These are phyloP conservation scores for Oncorhynchus clarkii DNA, from an alignment of 2,113 vertebrate genomes.

Conservation along the genomic window DNA sequence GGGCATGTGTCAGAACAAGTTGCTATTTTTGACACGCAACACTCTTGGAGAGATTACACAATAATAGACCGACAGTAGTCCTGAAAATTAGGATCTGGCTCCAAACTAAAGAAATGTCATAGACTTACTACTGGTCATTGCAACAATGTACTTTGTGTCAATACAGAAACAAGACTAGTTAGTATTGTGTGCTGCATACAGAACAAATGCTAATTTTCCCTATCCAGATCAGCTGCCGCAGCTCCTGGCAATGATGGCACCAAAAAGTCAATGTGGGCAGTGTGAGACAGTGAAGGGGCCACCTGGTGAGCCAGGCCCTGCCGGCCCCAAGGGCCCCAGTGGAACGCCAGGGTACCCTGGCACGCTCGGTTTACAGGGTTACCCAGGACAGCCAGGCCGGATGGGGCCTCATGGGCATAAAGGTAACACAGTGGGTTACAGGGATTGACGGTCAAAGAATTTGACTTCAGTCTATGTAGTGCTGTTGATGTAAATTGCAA, in stretches of 20 bases:
- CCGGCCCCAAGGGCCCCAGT: constrained; percentile 33
- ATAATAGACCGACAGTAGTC: too few relatives aligned
- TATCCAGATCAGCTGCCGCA: constrained; percentile 40
- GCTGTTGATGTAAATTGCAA: too few relatives aligned
- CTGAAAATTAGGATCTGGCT: too few relatives aligned
- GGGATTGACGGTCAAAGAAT: too few relatives aligned
- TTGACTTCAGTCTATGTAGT: too few relatives aligned
- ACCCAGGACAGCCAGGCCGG: constrained; percentile 35
- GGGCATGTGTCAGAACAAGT: background rate
- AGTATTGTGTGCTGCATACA: background rate
- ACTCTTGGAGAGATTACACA: too few relatives aligned
- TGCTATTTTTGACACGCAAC: too few relatives aligned
- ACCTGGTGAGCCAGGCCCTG: constrained; percentile 40
- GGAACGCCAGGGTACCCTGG: constrained; percentile 47
- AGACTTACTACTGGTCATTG: too few relatives aligned
- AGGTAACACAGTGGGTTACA: constrained; percentile 26
- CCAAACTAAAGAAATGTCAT: too few relatives aligned
- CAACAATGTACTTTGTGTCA: too few relatives aligned
- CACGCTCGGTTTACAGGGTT: constrained; percentile 39
- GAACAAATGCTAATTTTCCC: background rate
- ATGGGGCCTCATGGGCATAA: constrained; percentile 40
- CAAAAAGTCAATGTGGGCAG: constrained; percentile 13
- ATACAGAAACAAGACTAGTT: too few relatives aligned
- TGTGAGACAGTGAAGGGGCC: constrained; percentile 42
- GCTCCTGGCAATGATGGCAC: constrained; percentile 30